These are phyloP conservation scores for Xiphorhynchus erythropygius DNA, from an alignment of 2,797 vertebrate genomes.

Conservation along the genomic window DNA sequence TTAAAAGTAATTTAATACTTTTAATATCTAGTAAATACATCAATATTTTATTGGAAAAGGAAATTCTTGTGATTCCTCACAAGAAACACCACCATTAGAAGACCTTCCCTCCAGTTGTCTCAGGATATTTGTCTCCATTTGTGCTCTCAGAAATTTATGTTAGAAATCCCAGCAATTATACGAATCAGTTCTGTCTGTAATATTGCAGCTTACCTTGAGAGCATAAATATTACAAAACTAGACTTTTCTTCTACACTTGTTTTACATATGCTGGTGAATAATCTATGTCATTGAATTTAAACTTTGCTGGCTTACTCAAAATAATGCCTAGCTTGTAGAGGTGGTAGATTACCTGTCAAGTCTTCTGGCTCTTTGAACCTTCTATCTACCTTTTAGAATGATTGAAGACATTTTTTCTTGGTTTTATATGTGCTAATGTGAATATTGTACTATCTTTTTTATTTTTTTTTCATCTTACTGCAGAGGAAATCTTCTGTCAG, in stretches of 20 bases:
- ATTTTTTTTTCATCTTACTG: background rate
- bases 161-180: background rate
- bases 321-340: background rate
- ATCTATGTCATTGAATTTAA: background rate
- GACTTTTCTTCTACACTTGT: background rate
- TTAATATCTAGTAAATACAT: background rate
- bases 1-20: background rate
- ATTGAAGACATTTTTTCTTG: background rate
- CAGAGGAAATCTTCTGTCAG: accelerated
- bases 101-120: background rate
- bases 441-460: background rate
- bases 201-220: background rate
- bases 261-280: background rate
- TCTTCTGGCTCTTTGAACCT: background rate
- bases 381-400: background rate
- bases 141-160: background rate
- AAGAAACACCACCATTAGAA: background rate
- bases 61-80: background rate
- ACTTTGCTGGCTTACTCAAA: background rate
- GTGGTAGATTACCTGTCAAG: background rate
- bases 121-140: background rate
- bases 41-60: background rate
- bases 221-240: background rate
- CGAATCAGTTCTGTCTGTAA: background rate
- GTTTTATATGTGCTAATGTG: background rate